A percentile compares a stretch with the other conserved stretches of the same genome.
Conservation (phyloP, 2,888 invertebrate genomes). For the Chaetoderma sp. region DNA sequence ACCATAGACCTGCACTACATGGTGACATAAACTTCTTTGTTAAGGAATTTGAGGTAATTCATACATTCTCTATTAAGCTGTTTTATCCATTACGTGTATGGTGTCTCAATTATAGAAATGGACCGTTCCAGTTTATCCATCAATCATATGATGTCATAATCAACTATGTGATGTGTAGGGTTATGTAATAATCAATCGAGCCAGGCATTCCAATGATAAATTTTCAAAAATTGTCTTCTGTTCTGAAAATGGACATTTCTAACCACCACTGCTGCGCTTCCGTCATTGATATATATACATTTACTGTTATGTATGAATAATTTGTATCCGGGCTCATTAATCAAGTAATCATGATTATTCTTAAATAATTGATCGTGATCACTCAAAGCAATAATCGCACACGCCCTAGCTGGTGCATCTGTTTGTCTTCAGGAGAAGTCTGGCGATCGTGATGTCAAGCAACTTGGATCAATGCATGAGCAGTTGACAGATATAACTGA, state of each 20-base stretch:
- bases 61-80: background rate
- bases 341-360: too few relatives aligned
- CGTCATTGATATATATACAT: too few relatives aligned
- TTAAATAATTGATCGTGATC: too few relatives aligned
- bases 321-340: too few relatives aligned
- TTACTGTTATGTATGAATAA: too few relatives aligned
- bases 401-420: background rate
- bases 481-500: conserved; percentile 83
- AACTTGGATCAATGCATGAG: conserved; percentile 82
- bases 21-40: conserved; percentile 87
- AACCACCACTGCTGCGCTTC: too few relatives aligned
- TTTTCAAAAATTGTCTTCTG: too few relatives aligned
- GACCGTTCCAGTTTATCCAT: too few relatives aligned
- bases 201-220: too few relatives aligned
- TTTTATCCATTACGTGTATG: background rate
- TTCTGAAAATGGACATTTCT: too few relatives aligned
- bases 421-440: conserved; percentile 77
- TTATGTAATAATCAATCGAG: too few relatives aligned
- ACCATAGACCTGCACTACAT: conserved; percentile 86
- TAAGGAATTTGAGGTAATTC: conserved; percentile 85
- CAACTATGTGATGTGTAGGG: background rate
- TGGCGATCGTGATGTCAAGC: conserved; percentile 83
- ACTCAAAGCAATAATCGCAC: background rate
- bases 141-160: too few relatives aligned
- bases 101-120: background rate